Evolutionary conservation across 2,888 invertebrate genomes (phyloP).

Genomic region (Brachyptera risi): DNA sequence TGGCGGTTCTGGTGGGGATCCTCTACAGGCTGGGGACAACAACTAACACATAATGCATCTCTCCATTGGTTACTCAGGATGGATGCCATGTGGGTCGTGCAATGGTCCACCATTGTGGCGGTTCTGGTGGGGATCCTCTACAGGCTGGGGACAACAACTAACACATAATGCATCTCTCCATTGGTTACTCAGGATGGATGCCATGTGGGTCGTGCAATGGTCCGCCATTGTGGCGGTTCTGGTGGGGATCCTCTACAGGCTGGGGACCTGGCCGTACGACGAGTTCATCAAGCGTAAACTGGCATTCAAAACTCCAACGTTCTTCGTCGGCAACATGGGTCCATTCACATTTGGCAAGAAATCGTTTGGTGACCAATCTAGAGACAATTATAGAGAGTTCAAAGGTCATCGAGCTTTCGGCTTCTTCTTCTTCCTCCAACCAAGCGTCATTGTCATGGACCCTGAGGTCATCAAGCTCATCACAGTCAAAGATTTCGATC

Average conservation of each 20-base stretch:
- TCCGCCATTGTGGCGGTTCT: no score
- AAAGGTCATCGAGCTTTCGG: constrained; percentile 5
- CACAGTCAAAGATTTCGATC: constrained; percentile 23
- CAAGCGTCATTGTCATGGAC: constrained; percentile 8
- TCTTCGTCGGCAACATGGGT: constrained; percentile 5
- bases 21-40: no score
- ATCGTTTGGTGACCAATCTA: background rate
- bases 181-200: no score
- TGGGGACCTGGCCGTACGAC: background rate
- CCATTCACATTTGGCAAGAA: background rate
- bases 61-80: no score
- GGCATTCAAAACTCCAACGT: background rate
- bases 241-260: background rate
- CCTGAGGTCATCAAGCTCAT: constrained; percentile 15
- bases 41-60: no score
- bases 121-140: no score
- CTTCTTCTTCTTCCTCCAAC: background rate
- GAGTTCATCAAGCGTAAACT: background rate
- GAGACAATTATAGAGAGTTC: background rate
- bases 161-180: no score
- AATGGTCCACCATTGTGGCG: no score
- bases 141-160: no score
- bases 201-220: no score
- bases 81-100: no score
- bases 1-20: no score